phyloP scores from a whole-genome alignment of 2,113 vertebrate species.

The Aramus guarauna region DNA sequence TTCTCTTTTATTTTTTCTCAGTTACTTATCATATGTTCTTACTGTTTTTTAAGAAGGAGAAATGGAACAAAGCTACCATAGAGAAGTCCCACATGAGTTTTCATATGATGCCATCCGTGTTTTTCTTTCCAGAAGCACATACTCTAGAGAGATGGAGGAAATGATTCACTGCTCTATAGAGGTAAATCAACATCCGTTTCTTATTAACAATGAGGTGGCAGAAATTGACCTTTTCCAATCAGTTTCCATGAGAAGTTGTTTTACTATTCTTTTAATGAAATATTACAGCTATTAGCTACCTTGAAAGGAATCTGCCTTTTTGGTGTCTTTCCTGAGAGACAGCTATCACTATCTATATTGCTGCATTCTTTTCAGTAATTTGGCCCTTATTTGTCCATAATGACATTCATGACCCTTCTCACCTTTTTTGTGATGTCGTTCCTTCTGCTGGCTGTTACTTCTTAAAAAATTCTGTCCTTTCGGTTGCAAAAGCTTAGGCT shows the following conservation, averaged over 20 bases:
- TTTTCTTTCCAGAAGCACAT: neutral
- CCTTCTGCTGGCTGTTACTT: neutral
- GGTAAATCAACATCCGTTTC: neutral
- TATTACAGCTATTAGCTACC: neutral
- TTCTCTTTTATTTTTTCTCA: neutral
- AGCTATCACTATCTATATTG: neutral
- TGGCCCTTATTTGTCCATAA: neutral
- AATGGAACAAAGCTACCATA: accelerated
- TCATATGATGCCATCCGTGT: neutral
- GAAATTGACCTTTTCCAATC: neutral
- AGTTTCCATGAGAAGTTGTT: neutral
- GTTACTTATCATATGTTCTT: neutral
- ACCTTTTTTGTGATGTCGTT: neutral
- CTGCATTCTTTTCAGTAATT: neutral
- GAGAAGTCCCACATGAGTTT: neutral
- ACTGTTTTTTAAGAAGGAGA: neutral
- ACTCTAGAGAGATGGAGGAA: neutral
- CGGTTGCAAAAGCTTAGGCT: neutral
- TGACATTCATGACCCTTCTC: neutral
- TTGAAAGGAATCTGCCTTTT: neutral
- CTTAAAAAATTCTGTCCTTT: neutral
- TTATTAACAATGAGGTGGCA: neutral
- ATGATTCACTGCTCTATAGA: neutral
- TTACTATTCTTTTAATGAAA: neutral
- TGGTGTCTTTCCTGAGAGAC: neutral